A percentile compares a stretch with the other conserved stretches of the same genome.
These are phyloP conservation scores for Premnoplex brunnescens DNA, from an alignment of 2,797 vertebrate genomes.

Conservation along the genomic window DNA sequence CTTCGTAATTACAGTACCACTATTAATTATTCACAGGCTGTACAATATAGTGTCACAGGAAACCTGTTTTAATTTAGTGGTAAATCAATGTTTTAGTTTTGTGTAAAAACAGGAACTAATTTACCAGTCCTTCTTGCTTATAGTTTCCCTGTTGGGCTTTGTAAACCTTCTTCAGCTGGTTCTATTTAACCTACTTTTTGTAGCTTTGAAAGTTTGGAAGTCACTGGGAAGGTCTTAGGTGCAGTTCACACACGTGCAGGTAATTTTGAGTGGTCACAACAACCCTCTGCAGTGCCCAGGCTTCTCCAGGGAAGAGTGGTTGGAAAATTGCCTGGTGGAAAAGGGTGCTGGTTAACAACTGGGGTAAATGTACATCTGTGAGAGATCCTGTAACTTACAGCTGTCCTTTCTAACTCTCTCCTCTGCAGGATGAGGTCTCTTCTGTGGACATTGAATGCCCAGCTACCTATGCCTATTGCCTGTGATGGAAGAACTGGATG, in stretches of 20 bases:
- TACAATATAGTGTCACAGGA: constrained; percentile 30
- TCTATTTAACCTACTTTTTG: not conserved
- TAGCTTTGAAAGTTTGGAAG: not conserved
- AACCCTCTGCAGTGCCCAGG: not conserved
- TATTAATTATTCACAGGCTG: constrained; percentile 57
- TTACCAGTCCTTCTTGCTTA: not conserved
- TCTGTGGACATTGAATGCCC: constrained; percentile 68
- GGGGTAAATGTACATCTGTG: not conserved
- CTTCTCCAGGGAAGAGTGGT: not conserved
- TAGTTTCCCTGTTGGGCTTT: constrained; percentile 9
- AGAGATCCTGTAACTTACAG: not conserved
- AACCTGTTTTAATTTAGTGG: constrained; percentile 46
- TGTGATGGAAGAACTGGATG: constrained; percentile 84
- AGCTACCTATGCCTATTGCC: constrained; percentile 73
- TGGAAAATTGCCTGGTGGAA: not conserved
- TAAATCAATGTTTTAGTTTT: constrained; percentile 52
- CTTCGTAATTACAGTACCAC: constrained; percentile 48
- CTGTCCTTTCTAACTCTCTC: constrained; percentile 14
- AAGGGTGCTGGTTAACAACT: not conserved
- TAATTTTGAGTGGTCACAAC: not conserved
- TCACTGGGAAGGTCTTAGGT: not conserved
- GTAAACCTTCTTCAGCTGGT: not conserved
- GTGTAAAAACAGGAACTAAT: constrained; percentile 45
- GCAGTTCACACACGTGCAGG: not conserved
- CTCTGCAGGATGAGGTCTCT: constrained; percentile 68